Evolutionary conservation across 2,113 vertebrate genomes (phyloP).

Genomic region (Dascyllus trimaculatus): DNA sequence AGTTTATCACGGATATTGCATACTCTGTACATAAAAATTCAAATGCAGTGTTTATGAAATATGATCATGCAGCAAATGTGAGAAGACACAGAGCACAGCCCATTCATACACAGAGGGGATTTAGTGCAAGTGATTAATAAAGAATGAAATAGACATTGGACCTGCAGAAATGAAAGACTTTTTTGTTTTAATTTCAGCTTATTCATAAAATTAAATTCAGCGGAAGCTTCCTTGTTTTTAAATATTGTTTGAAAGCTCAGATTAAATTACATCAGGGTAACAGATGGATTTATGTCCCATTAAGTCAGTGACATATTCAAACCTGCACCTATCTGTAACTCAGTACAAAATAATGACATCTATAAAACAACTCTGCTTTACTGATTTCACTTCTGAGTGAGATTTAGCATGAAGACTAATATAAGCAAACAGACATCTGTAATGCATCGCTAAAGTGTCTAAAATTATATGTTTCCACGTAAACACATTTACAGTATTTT

Average conservation of each 20-base stretch:
- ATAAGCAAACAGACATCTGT: conserved; percentile 49
- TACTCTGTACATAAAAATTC: conserved; percentile 87
- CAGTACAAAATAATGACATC: conserved; percentile 44
- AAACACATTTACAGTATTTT: neutral
- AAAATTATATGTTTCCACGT: neutral
- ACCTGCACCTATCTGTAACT: conserved; percentile 44
- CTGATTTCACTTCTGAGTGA: conserved; percentile 37
- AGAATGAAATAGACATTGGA: conserved; percentile 77
- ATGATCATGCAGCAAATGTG: conserved; percentile 85
- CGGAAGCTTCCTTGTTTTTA: conserved; percentile 8
- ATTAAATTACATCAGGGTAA: conserved; percentile 32
- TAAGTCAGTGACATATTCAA: conserved; percentile 51
- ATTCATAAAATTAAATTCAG: conserved; percentile 11
- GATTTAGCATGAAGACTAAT: conserved; percentile 58
- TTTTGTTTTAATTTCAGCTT: conserved; percentile 19
- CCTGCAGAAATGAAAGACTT: conserved; percentile 55
- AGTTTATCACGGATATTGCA: conserved; percentile 88
- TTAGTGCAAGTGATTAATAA: conserved; percentile 80
- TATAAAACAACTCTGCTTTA: conserved; percentile 54
- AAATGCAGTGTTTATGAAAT: conserved; percentile 87
- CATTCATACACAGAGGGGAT: conserved; percentile 74
- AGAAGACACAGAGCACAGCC: conserved; percentile 80
- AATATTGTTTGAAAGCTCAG: conserved; percentile 8
- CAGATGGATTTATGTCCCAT: conserved; percentile 52
- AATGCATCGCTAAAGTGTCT: conserved; percentile 19